These are phyloP conservation scores for Drosophila antonietae DNA, from an alignment of 2,888 invertebrate species.

Conservation along the genomic window DNA sequence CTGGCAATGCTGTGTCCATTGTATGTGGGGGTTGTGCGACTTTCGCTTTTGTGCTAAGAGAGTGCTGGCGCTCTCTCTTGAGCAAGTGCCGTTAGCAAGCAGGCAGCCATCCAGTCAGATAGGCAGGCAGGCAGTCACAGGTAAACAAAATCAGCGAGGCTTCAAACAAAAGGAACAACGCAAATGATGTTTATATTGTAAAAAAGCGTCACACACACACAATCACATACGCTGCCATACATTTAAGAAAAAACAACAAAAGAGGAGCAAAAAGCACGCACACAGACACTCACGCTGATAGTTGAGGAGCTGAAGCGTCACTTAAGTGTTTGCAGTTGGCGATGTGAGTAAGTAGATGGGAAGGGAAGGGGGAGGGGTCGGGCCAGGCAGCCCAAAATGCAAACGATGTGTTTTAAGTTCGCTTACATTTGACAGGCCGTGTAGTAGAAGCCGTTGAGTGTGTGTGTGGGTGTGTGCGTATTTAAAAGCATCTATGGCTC, in stretches of 20 bases:
- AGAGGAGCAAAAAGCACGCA: slow-evolving; percentile 63
- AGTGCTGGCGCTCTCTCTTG: slow-evolving; percentile 26
- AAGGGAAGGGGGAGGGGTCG: background rate
- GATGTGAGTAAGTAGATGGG: background rate
- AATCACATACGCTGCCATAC: slow-evolving; percentile 11
- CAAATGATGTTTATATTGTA: slow-evolving; percentile 78
- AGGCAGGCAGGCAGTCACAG: slow-evolving; percentile 49
- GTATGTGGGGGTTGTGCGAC: slow-evolving; percentile 63
- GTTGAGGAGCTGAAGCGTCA: slow-evolving; percentile 77
- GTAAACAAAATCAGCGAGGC: slow-evolving; percentile 76
- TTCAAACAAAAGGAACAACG: slow-evolving; percentile 76
- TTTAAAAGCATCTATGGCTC: slow-evolving; percentile 70
- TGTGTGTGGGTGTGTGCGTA: slow-evolving; percentile 55
- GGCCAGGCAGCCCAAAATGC: slow-evolving; percentile 57
- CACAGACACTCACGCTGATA: slow-evolving; percentile 61
- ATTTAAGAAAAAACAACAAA: slow-evolving; percentile 27
- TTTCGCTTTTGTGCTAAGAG: slow-evolving; percentile 65
- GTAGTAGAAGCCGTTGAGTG: slow-evolving; percentile 61
- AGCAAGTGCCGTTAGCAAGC: slow-evolving; percentile 46
- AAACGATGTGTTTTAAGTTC: slow-evolving; percentile 80
- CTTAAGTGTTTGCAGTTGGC: slow-evolving; percentile 64
- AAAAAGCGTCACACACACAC: slow-evolving; percentile 43
- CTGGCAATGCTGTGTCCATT: slow-evolving; percentile 52
- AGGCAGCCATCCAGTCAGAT: background rate
- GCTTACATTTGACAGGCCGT: slow-evolving; percentile 77